Conservation (phyloP, 2,888 invertebrate genomes). For the Acronicta aceris region DNA sequence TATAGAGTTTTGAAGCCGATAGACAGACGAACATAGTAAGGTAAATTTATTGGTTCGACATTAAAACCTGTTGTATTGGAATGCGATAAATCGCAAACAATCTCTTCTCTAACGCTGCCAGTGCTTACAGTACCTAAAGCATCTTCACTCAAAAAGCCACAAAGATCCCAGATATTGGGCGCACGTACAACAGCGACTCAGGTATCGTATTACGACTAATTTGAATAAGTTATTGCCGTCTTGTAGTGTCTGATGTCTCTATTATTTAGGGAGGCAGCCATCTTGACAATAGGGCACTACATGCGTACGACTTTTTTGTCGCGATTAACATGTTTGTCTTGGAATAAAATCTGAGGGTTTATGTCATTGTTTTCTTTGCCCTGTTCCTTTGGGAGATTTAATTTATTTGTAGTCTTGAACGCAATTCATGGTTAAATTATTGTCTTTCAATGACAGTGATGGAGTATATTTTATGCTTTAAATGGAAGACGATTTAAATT, state of each 20-base stretch:
- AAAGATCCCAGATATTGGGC: constrained; percentile 57
- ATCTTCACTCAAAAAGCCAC: constrained; percentile 51
- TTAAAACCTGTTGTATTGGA: too few species aligned
- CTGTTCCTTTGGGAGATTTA: constrained; percentile 5
- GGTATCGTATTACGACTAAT: constrained; percentile 81
- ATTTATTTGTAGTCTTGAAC: constrained; percentile 1
- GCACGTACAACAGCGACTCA: constrained; percentile 73
- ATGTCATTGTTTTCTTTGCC: constrained; percentile 21
- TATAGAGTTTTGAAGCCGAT: background rate
- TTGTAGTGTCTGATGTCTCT: constrained; percentile 78
- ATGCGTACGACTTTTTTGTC: constrained; percentile 36
- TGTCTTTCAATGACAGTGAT: background rate
- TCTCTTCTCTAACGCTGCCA: background rate
- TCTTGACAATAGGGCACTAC: constrained; percentile 49
- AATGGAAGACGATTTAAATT: too few species aligned
- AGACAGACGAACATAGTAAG: background rate
- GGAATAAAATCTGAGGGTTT: constrained; percentile 23
- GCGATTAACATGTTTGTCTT: constrained; percentile 33
- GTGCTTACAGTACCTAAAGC: background rate
- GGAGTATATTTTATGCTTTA: background rate
- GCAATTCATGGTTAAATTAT: constrained; percentile 2
- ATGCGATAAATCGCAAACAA: background rate
- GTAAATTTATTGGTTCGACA: too few species aligned
- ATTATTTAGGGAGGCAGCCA: constrained; percentile 71
- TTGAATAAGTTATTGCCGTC: constrained; percentile 81